Evolutionary conservation across 2,888 invertebrate genomes (phyloP), one percentile per base, ranked within the genome.

Genomic region (Tetranychus piercei): DNA sequence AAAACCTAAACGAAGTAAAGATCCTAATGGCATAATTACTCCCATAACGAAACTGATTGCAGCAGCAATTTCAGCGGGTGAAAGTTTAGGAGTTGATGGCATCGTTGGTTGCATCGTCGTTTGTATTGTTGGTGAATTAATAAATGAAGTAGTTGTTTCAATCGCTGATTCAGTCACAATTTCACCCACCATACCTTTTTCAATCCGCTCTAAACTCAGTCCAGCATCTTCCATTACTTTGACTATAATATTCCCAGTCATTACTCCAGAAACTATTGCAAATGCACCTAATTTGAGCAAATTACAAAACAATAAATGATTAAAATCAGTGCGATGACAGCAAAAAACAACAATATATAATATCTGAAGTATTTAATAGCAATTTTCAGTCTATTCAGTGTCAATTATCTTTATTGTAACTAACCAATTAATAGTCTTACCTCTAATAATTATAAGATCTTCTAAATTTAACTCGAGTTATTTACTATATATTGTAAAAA

Each of bases 1-100:
- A 6, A 80, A 76, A 11, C 81, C 81, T 18, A 80, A 78, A 64
- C 80, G 79, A 72, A 81, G 76, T 6, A 80, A 43, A 34, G 80
- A 80, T 70, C 80, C 79, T 6, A 79, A 18, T 3, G 80, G 76
- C 80, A 83, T 67, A 74, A 74, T 72, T 8, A 71, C 67, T 11
- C 78, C 78, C 55, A 75, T 75, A 44, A 75, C 65, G 45, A 78
- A 44, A 45, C 77, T 74, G 11, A 77, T 23, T 34, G 77, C 72
- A 11, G 75, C 73, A 43, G 75, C 75, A 73, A 77, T 73, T 73
- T 78, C 78, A 34, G 43, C 43, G 6, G 71, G 71, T n/a, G 1
- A 4, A 18, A 71, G n/a, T 34, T 44, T 44, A 18, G 34, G n/a
- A 34, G 23, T 71, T 34, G n/a, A n/a, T 67, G 67, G 7, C 67